Conservation (phyloP, 1,140 invertebrate genomes). For the Drosophila persimilis region DNA sequence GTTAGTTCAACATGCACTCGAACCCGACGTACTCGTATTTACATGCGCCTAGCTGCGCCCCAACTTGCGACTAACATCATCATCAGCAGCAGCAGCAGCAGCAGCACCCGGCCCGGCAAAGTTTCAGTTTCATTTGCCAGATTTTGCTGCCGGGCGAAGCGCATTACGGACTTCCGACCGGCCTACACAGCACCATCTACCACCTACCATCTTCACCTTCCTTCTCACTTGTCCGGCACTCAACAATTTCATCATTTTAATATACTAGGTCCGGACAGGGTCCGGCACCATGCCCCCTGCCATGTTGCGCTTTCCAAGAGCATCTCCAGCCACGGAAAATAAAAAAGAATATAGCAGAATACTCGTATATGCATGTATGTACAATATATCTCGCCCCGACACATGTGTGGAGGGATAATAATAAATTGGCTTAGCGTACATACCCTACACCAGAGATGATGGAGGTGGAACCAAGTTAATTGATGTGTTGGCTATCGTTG, state of each 20-base stretch:
- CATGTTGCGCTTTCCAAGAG: slow-evolving; percentile 35
- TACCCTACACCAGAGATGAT: too few relatives aligned
- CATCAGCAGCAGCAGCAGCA: slow-evolving; percentile 23
- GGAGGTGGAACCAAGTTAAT: too few relatives aligned
- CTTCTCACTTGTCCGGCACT: slow-evolving; percentile 41
- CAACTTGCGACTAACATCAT: slow-evolving; percentile 39
- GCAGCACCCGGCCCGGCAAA: slow-evolving; percentile 21
- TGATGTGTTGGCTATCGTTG: too few relatives aligned
- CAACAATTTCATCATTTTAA: slow-evolving; percentile 74
- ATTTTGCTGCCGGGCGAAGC: slow-evolving; percentile 17
- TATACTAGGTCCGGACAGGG: slow-evolving; percentile 8
- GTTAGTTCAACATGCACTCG: slow-evolving; percentile 80
- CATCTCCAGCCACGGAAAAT: slow-evolving; percentile 5
- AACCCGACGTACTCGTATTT: slow-evolving; percentile 62
- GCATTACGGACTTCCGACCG: slow-evolving; percentile 9
- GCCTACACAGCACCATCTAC: not conserved
- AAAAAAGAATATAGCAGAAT: not conserved
- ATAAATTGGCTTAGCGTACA: too few relatives aligned
- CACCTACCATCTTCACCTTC: slow-evolving; percentile 27
- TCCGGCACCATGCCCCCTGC: not conserved
- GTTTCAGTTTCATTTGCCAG: slow-evolving; percentile 49
- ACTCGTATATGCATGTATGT: too few relatives aligned
- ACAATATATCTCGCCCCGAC: too few relatives aligned
- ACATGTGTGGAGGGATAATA: too few relatives aligned
- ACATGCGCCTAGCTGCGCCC: slow-evolving; percentile 56